Evolutionary conservation across 2,113 vertebrate species (phyloP).

Genomic region (Dissostichus mawsoni): DNA sequence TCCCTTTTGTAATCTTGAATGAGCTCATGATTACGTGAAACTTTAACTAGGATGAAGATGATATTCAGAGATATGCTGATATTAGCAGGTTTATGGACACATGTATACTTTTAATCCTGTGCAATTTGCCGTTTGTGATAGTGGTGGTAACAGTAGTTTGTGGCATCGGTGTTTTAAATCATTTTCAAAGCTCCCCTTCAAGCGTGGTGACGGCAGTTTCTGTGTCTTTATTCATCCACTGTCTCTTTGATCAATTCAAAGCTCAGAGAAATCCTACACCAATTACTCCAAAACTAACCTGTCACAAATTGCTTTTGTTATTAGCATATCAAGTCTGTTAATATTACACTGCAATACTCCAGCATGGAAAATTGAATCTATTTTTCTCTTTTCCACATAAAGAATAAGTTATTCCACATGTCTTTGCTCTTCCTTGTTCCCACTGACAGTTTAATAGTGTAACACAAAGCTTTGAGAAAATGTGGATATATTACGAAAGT

Average conservation of each 20-base stretch:
- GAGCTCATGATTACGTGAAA: not conserved
- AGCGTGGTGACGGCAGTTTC: conserved; percentile 15
- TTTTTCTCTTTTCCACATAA: conserved; percentile 36
- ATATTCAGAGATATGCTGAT: conserved; percentile 2
- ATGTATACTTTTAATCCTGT: conserved; percentile 3
- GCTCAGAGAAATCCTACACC: conserved; percentile 49
- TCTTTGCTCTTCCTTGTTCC: conserved; percentile 46
- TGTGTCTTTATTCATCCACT: conserved; percentile 44
- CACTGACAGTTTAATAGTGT: conserved; percentile 61
- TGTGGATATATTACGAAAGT: conserved; percentile 39
- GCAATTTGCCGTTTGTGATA: conserved; percentile 10
- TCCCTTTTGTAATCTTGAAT: conserved; percentile 28
- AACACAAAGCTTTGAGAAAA: conserved; percentile 49
- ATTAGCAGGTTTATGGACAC: conserved; percentile 5
- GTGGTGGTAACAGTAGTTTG: not conserved
- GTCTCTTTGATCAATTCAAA: conserved; percentile 60
- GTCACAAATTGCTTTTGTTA: conserved; percentile 59
- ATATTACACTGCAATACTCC: conserved; percentile 48
- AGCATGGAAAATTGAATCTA: conserved; percentile 35
- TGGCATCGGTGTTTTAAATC: conserved; percentile 39
- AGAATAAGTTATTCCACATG: conserved; percentile 54
- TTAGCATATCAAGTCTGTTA: conserved; percentile 50
- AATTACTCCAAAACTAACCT: conserved; percentile 63
- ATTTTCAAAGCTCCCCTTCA: conserved; percentile 36
- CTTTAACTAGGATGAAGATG: not conserved